A percentile compares a stretch with the other conserved stretches of the same genome.
Conservation (phyloP, 2,888 invertebrate species). For the Microdon myrmicae region DNA sequence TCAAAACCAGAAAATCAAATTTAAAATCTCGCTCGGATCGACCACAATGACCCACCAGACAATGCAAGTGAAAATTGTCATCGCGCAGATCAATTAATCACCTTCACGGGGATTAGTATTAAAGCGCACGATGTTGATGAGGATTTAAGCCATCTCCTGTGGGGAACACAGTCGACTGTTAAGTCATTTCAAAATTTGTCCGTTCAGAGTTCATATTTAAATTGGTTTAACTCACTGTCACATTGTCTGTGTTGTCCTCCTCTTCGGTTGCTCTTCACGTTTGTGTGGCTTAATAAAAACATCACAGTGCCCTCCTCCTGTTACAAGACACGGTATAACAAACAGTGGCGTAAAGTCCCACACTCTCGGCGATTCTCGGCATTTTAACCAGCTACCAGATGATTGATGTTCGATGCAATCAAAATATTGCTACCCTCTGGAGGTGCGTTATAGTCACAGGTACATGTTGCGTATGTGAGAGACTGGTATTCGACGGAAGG, state of each 20-base stretch:
- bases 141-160: conserved; percentile 10
- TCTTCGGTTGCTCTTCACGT: background rate
- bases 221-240: too few species aligned
- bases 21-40: conserved; percentile 4
- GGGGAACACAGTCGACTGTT: background rate
- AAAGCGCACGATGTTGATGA: conserved; percentile 27
- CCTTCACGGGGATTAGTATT: conserved; percentile 34
- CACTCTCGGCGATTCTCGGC: too few species aligned
- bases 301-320: too few species aligned
- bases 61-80: conserved; percentile 45
- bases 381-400: too few species aligned
- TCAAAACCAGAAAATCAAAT: conserved; percentile 7
- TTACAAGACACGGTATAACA: too few species aligned
- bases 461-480: conserved; percentile 35
- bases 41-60: conserved; percentile 17
- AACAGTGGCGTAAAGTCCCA: too few species aligned
- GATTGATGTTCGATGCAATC: conserved; percentile 37
- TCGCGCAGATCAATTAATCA: conserved; percentile 43
- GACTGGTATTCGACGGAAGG: too few species aligned
- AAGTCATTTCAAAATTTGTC: too few species aligned
- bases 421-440: conserved; percentile 27
- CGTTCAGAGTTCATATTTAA: too few species aligned
- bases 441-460: conserved; percentile 19
- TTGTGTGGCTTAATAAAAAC: too few species aligned
- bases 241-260: too few species aligned